phyloP scores from a whole-genome alignment of 2,797 vertebrate genomes.

The Hypotaenidia okinawae region DNA sequence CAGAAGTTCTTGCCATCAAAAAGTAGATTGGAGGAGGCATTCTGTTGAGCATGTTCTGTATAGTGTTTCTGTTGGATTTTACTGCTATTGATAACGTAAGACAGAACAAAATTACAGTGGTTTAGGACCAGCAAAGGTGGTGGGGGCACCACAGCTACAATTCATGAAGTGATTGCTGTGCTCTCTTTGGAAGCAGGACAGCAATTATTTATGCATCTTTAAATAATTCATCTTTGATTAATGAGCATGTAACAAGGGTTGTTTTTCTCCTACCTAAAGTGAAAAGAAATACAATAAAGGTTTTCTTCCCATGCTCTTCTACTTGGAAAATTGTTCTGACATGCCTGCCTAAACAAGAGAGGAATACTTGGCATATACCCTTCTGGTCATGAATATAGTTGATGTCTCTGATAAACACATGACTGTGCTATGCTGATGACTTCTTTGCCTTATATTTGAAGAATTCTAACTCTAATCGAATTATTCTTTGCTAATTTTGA shows the following conservation, averaged over 20 bases:
- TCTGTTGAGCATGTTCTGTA: background rate
- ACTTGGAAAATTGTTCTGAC: background rate
- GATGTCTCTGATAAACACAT: background rate
- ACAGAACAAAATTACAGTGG: background rate
- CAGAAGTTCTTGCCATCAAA: background rate
- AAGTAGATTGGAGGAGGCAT: background rate
- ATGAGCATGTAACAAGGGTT: background rate
- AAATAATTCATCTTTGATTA: background rate
- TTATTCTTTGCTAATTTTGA: background rate
- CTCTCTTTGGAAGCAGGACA: slow-evolving; percentile 1
- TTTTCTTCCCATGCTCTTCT: background rate
- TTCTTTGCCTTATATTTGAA: background rate
- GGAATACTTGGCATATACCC: background rate
- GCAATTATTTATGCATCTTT: background rate
- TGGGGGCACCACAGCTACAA: background rate
- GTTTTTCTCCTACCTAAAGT: background rate
- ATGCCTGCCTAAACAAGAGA: background rate
- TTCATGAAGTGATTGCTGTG: background rate
- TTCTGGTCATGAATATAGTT: background rate
- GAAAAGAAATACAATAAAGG: background rate
- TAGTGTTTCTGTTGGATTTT: background rate
- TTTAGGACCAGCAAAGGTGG: background rate
- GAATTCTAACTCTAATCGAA: background rate
- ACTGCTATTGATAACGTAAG: background rate
- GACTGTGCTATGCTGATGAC: background rate